A percentile compares a stretch with the other conserved stretches of the same genome.
phyloP scores from a whole-genome alignment of 2,797 vertebrate genomes.

The Hydrocynus forskahlii region DNA sequence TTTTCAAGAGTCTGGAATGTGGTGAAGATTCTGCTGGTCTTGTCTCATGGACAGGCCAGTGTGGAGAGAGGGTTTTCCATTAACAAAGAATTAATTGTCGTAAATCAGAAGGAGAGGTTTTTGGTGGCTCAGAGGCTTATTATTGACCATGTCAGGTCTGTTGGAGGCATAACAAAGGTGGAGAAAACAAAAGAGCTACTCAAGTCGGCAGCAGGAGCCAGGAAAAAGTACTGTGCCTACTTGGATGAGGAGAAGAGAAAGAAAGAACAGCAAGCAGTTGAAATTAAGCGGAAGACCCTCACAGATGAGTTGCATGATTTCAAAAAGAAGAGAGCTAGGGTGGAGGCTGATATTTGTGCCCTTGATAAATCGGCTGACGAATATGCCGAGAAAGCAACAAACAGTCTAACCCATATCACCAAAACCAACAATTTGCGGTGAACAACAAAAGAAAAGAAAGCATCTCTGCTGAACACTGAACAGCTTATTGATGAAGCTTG shows the following conservation, averaged over 20 bases:
- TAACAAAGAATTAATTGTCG: too few species aligned
- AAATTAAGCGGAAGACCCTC: conserved; percentile 29
- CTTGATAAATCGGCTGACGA: too few species aligned
- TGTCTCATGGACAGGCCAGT: conserved; percentile 39
- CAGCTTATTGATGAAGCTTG: too few species aligned
- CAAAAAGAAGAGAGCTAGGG: conserved; percentile 51
- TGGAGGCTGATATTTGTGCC: conserved; percentile 38
- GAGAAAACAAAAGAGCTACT: not conserved
- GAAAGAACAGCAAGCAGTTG: conserved; percentile 29
- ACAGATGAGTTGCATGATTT: conserved; percentile 41
- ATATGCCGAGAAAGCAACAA: too few species aligned
- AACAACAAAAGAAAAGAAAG: conserved; percentile 38
- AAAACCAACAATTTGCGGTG: conserved; percentile 43
- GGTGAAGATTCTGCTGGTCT: conserved; percentile 35
- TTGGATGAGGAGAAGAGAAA: conserved; percentile 46
- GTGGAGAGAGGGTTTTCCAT: conserved; percentile 44
- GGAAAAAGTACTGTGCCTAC: conserved; percentile 39
- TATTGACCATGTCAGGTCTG: too few species aligned
- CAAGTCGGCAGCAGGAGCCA: conserved; percentile 36
- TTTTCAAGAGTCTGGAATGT: conserved; percentile 45
- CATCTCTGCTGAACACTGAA: conserved; percentile 39
- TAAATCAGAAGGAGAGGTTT: too few species aligned
- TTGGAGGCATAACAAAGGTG: too few species aligned
- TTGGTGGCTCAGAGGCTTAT: too few species aligned
- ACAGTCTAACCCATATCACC: conserved; percentile 12